These are phyloP conservation scores for Steinernema khuongi DNA, from an alignment of 1,140 invertebrate genomes.

Conservation along the genomic window DNA sequence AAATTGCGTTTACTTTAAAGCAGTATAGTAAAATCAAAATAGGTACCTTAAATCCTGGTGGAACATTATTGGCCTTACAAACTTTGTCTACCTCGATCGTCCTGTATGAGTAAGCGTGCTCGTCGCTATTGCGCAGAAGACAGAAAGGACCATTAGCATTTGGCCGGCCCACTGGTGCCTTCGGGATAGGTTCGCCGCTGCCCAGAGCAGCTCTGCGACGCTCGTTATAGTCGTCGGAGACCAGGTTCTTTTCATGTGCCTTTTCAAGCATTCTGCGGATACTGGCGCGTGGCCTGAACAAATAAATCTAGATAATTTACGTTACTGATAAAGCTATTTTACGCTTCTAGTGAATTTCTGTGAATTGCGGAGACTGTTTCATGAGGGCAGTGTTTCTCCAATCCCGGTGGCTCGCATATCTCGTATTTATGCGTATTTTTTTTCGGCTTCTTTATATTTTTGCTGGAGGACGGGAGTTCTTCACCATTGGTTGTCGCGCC, in stretches of 20 bases:
- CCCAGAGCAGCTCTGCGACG: slow-evolving; percentile 22
- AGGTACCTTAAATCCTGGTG: slow-evolving; percentile 44
- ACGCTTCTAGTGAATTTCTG: slow-evolving; percentile 35
- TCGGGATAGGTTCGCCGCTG: slow-evolving; percentile 34
- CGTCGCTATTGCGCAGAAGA: slow-evolving; percentile 36
- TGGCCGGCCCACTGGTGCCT: slow-evolving; percentile 35
- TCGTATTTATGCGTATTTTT: slow-evolving; percentile 26
- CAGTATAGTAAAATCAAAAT: not conserved
- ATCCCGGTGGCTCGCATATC: slow-evolving; percentile 41
- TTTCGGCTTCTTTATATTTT: slow-evolving; percentile 35
- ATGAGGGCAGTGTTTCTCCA: slow-evolving; percentile 44
- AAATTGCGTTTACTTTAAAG: not conserved
- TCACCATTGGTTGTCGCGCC: not conserved
- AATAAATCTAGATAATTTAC: not conserved
- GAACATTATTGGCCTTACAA: slow-evolving; percentile 45
- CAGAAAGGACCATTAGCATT: slow-evolving; percentile 43
- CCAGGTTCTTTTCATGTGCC: slow-evolving; percentile 44
- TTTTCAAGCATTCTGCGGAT: slow-evolving; percentile 45
- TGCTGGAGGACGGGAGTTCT: slow-evolving; percentile 14
- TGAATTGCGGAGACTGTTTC: slow-evolving; percentile 42
- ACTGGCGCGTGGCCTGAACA: slow-evolving; percentile 42
- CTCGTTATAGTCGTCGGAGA: slow-evolving; percentile 50
- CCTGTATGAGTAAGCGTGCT: slow-evolving; percentile 46
- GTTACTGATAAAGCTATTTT: slow-evolving; percentile 1
- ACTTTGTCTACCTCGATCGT: slow-evolving; percentile 54